These are phyloP conservation scores for Eledone cirrhosa DNA, from an alignment of 2,888 invertebrate genomes.

Conservation along the genomic window DNA sequence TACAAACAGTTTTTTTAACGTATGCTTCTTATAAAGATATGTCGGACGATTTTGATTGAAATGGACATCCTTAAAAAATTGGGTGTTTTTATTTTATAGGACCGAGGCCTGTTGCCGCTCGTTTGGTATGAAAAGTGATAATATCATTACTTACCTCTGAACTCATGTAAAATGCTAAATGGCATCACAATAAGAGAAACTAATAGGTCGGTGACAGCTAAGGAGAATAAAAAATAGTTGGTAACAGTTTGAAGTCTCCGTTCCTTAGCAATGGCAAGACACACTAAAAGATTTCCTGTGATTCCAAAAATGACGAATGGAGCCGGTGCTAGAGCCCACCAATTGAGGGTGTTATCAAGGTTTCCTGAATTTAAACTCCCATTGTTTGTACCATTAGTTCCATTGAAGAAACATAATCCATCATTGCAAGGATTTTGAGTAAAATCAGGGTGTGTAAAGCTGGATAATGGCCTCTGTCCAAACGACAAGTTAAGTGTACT, in stretches of 20 bases:
- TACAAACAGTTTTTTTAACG: too few species aligned
- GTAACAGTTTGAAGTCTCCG: constrained; percentile 91
- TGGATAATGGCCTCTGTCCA: background rate
- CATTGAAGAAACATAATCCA: background rate
- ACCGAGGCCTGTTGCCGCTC: too few species aligned
- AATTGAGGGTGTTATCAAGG: constrained; percentile 35
- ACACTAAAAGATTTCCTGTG: constrained; percentile 87
- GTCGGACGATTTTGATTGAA: too few species aligned
- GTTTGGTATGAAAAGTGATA: too few species aligned
- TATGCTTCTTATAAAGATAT: too few species aligned
- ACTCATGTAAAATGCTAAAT: constrained; percentile 90
- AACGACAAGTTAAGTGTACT: background rate
- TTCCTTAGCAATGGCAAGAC: constrained; percentile 90
- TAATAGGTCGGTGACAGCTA: constrained; percentile 91
- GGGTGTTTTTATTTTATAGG: too few species aligned
- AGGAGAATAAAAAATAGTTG: constrained; percentile 91
- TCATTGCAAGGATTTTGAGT: background rate
- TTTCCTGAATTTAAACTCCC: background rate
- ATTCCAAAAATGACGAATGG: constrained; percentile 58
- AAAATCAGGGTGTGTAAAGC: constrained; percentile 6
- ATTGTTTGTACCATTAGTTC: constrained; percentile 2
- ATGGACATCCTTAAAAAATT: too few species aligned
- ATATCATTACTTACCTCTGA: constrained; percentile 87
- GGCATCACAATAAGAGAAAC: constrained; percentile 97
- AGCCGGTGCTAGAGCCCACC: constrained; percentile 51